Percentiles rank a stretch among this genome's conserved stretches.
phyloP scores from a whole-genome alignment of 2,888 invertebrate species.

The Rhyacophila evoluta region DNA sequence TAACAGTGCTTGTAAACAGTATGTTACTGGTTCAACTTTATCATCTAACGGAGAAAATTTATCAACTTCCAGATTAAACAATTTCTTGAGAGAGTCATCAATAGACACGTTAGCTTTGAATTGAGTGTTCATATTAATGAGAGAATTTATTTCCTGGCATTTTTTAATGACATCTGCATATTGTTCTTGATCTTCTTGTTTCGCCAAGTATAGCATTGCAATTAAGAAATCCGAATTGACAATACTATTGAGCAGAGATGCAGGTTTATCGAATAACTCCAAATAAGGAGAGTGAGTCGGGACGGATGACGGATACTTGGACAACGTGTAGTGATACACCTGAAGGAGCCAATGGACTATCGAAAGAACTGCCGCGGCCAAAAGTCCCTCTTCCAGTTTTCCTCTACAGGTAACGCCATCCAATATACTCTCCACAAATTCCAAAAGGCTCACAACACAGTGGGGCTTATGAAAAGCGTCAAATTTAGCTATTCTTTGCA shows the following conservation, averaged over 20 bases:
- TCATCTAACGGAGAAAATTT: conserved; percentile 70
- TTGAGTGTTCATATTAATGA: conserved; percentile 71
- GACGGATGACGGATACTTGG: conserved; percentile 63
- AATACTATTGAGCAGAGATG: conserved; percentile 76
- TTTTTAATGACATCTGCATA: conserved; percentile 77
- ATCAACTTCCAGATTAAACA: conserved; percentile 74
- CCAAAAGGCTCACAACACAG: conserved; percentile 87
- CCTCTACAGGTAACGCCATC: conserved; percentile 77
- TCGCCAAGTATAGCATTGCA: conserved; percentile 86
- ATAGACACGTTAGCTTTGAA: conserved; percentile 71
- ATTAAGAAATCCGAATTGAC: conserved; percentile 80
- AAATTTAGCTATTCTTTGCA: conserved; percentile 90
- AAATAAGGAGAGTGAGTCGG: conserved; percentile 68
- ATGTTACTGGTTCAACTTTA: conserved; percentile 75
- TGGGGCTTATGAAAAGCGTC: conserved; percentile 89
- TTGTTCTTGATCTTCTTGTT: conserved; percentile 82
- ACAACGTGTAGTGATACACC: conserved; percentile 73
- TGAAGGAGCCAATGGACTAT: conserved; percentile 85
- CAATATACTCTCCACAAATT: conserved; percentile 82
- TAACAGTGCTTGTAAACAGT: conserved; percentile 83
- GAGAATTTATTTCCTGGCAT: conserved; percentile 78
- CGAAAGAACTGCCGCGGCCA: conserved; percentile 86
- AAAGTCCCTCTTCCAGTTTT: conserved; percentile 88
- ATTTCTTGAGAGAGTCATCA: conserved; percentile 72
- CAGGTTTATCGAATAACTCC: conserved; percentile 78